A percentile compares a stretch with the other conserved stretches of the same genome.
phyloP scores from a whole-genome alignment of 2,113 vertebrate genomes.

The Copsychus sechellarum region DNA sequence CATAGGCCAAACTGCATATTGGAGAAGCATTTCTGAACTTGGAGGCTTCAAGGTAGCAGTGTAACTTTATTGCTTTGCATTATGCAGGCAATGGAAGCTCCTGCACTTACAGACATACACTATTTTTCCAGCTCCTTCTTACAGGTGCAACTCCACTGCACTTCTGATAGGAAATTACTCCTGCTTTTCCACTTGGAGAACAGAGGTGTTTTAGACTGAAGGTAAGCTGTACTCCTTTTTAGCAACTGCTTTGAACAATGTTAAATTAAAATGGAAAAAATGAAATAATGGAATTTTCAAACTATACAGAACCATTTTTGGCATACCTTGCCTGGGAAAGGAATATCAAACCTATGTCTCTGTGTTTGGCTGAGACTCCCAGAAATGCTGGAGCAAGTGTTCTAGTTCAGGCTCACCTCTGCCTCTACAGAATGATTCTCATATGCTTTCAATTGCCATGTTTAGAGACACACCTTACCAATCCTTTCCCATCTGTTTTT shows the following conservation, averaged over 20 bases:
- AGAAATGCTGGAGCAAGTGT: not conserved
- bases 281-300: not conserved
- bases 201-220: not conserved
- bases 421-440: not conserved
- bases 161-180: not conserved
- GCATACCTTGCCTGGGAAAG: not conserved
- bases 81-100: not conserved
- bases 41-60: not conserved
- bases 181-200: not conserved
- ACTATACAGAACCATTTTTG: not conserved
- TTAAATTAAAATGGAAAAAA: conserved; percentile 38
- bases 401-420: not conserved
- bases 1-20: not conserved
- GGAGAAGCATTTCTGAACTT: not conserved
- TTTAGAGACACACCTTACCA: not conserved
- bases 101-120: not conserved
- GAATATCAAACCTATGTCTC: not conserved
- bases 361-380: not conserved
- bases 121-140: not conserved
- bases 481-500: not conserved
- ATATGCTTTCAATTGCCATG: not conserved
- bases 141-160: not conserved
- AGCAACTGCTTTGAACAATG: conserved; percentile 1
- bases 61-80: not conserved
- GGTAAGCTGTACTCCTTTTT: not conserved